These are phyloP conservation scores for Cettia cetti DNA, from an alignment of 2,113 vertebrate species.

Conservation along the genomic window DNA sequence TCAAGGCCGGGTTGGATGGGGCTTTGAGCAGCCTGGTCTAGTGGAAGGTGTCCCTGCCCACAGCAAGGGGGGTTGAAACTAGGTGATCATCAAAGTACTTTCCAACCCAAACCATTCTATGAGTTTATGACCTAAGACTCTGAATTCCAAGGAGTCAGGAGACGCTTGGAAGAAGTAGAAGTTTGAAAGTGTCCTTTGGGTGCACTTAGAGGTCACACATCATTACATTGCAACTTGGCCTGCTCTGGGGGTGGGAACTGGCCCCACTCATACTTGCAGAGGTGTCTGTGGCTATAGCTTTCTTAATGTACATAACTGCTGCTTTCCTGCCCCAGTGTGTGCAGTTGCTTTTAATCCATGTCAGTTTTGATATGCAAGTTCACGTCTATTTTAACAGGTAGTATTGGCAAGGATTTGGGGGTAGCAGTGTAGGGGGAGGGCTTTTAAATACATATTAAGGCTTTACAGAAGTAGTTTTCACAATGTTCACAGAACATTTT, in stretches of 20 bases:
- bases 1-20: neutral
- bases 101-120: neutral
- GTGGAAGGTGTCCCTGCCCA: neutral
- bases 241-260: rapidly evolving
- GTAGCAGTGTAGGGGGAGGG: neutral
- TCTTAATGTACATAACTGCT: neutral
- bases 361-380: neutral
- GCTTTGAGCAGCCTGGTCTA: neutral
- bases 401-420: neutral
- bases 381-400: neutral
- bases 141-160: neutral
- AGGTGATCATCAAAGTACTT: neutral
- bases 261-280: neutral
- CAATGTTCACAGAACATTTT: neutral
- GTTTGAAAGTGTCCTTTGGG: neutral
- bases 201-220: rapidly evolving
- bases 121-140: neutral
- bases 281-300: neutral
- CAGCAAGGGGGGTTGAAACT: neutral
- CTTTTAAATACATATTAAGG: neutral
- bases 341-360: neutral
- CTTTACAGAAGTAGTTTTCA: neutral
- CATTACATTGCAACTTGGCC: rapidly evolving
- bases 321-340: neutral
- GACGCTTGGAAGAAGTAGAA: neutral